phyloP scores from a whole-genome alignment of 2,888 invertebrate genomes.

The Callosobruchus maculatus region DNA sequence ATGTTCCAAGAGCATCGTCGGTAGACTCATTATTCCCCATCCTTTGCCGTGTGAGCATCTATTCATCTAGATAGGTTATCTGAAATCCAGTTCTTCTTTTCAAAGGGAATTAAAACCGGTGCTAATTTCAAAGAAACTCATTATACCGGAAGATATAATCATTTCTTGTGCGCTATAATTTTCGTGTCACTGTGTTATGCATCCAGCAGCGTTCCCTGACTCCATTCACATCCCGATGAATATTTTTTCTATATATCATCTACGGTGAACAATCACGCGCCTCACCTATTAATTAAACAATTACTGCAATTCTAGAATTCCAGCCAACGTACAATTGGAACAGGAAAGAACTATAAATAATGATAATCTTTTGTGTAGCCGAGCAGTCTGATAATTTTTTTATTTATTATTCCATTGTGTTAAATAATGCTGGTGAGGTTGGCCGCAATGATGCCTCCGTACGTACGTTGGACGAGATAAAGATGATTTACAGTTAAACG shows the following conservation, averaged over 20 bases:
- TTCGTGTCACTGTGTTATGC: background rate
- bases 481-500: background rate
- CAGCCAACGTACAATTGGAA: background rate
- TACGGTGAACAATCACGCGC: background rate
- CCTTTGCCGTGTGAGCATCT: no score
- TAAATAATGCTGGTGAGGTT: background rate
- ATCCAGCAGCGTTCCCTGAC: background rate
- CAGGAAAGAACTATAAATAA: background rate
- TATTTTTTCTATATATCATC: background rate
- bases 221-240: background rate
- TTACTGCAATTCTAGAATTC: background rate
- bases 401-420: constrained; percentile 1
- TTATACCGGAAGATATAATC: background rate
- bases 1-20: no score
- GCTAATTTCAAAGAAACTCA: background rate
- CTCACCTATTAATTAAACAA: background rate
- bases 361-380: background rate
- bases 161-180: background rate
- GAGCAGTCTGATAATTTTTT: constrained; percentile 1
- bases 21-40: no score
- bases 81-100: background rate
- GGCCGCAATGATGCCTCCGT: background rate
- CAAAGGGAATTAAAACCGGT: background rate
- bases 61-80: no score
- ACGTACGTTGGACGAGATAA: background rate